A percentile compares a stretch with the other conserved stretches of the same genome.
Evolutionary conservation across 1,140 invertebrate genomes (phyloP).

Genomic region (Chelonus insularis): DNA sequence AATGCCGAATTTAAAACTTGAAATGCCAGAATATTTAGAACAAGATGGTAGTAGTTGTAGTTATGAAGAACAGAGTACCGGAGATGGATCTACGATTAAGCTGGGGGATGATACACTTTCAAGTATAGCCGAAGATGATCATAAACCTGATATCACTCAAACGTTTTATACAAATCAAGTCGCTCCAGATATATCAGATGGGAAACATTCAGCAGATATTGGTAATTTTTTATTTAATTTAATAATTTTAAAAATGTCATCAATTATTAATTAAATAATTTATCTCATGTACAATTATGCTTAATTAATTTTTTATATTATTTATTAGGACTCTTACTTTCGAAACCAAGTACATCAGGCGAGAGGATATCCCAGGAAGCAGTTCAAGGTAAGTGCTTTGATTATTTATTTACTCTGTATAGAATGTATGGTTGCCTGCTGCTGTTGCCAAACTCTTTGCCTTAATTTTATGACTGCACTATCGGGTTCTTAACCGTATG

Average conservation of each 20-base stretch:
- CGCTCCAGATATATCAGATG: conserved; percentile 48
- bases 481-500: too few species aligned
- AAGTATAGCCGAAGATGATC: conserved; percentile 48
- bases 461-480: conserved; percentile 10
- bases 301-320: too few species aligned
- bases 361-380: conserved; percentile 56
- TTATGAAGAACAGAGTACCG: conserved; percentile 56
- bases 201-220: conserved; percentile 50
- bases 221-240: conserved; percentile 40
- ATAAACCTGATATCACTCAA: conserved; percentile 56
- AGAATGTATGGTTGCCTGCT: conserved; percentile 33
- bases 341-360: conserved; percentile 58
- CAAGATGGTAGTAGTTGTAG: conserved; percentile 59
- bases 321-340: conserved; percentile 53
- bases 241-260: too few species aligned
- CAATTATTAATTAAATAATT: conserved; percentile 19
- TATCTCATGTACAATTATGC: conserved; percentile 1
- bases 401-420: conserved; percentile 26
- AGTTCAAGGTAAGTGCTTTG: conserved; percentile 56
- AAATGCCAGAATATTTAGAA: conserved; percentile 59
- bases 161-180: conserved; percentile 57
- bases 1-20: conserved; percentile 58
- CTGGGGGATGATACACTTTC: conserved; percentile 48
- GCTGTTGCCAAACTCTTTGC: conserved; percentile 33
- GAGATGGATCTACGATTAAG: conserved; percentile 49